A percentile compares a stretch with the other conserved stretches of the same genome.
phyloP scores from a whole-genome alignment of 2,113 vertebrate genomes.

The Glaucomys volans region DNA sequence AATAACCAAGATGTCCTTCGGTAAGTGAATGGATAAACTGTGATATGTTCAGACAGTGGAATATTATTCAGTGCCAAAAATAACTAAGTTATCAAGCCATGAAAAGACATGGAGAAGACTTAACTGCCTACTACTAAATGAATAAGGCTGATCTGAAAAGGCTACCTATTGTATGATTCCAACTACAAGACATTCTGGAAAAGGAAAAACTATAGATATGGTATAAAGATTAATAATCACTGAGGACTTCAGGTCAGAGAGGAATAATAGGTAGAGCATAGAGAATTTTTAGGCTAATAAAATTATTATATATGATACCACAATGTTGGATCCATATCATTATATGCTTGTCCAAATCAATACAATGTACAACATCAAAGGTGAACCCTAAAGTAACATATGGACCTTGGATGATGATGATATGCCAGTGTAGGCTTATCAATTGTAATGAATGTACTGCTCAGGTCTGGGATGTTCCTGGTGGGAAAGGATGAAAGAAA shows the following conservation, averaged over 20 bases:
- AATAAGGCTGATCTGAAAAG: not conserved
- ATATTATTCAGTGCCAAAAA: not conserved
- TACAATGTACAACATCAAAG: not conserved
- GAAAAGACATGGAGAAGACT: not conserved
- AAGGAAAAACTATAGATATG: not conserved
- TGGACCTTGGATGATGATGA: not conserved
- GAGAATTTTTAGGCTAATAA: not conserved
- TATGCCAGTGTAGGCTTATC: not conserved
- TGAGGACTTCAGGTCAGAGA: not conserved
- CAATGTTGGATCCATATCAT: not conserved
- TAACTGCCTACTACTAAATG: not conserved
- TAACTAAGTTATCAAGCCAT: not conserved
- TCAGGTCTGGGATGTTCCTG: not conserved
- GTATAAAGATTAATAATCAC: not conserved
- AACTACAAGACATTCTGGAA: not conserved
- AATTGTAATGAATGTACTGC: not conserved
- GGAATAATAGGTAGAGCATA: not conserved
- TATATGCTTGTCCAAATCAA: not conserved
- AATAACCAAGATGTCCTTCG: not conserved
- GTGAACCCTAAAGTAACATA: not conserved
- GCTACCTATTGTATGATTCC: not conserved
- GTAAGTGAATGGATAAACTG: not conserved
- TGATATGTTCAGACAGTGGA: not conserved
- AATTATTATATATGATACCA: not conserved
- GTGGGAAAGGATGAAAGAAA: too few species aligned